These are phyloP conservation scores for Hoplias malabaricus DNA, from an alignment of 2,113 vertebrate species.

Conservation along the genomic window DNA sequence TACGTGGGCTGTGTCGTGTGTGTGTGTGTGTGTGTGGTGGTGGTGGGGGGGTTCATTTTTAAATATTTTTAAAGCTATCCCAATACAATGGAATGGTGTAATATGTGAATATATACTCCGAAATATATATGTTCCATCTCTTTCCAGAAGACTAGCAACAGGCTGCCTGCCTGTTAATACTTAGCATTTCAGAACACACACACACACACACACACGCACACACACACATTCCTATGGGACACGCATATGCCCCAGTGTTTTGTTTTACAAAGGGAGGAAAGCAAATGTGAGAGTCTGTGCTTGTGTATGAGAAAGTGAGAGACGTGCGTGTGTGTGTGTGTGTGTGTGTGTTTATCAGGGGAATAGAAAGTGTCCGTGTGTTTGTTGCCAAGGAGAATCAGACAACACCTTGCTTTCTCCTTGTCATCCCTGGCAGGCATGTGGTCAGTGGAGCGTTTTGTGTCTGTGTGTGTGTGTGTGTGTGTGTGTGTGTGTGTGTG, in stretches of 20 bases:
- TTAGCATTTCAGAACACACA: too few relatives aligned
- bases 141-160: too few relatives aligned
- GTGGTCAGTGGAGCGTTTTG: conserved; percentile 61
- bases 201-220: too few relatives aligned
- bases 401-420: conserved; percentile 63
- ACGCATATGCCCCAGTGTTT: too few relatives aligned
- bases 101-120: too few relatives aligned
- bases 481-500: conserved; percentile 1
- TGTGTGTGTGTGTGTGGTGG: background rate
- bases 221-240: too few relatives aligned
- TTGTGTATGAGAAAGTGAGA: conserved; percentile 45
- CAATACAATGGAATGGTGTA: too few relatives aligned
- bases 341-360: conserved; percentile 4
- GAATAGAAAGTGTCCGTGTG: conserved; percentile 12
- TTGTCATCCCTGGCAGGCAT: conserved; percentile 63
- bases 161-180: too few relatives aligned
- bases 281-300: conserved; percentile 46
- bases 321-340: background rate
- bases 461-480: conserved; percentile 39
- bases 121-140: too few relatives aligned
- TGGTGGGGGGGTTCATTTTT: background rate
- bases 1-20: background rate
- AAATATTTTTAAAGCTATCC: too few relatives aligned
- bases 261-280: too few relatives aligned
- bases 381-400: conserved; percentile 50